Conservation (phyloP, 2,113 vertebrate genomes). For the Tenrec ecaudatus region DNA sequence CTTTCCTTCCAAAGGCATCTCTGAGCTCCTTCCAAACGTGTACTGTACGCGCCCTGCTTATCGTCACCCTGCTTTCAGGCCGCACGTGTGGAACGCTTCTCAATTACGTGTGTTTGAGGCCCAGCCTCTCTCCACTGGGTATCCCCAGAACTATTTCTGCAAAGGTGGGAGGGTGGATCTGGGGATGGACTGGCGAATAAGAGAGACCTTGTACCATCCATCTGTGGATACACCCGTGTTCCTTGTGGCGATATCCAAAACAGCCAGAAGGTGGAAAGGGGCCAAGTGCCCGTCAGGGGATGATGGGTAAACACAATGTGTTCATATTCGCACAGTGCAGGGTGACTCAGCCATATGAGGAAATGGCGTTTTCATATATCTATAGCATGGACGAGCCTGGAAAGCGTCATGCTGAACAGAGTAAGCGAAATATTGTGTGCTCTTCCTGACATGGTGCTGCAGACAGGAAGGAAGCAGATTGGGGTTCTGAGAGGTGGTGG, state of each 20-base stretch:
- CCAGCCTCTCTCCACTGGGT: neutral
- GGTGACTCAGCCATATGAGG: neutral
- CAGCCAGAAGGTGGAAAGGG: neutral
- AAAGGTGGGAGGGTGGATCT: neutral
- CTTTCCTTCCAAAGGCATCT: neutral
- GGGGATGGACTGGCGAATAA: neutral
- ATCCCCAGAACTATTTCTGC: conserved; percentile 10
- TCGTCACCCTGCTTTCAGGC: neutral
- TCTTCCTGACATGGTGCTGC: neutral
- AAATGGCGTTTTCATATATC: neutral
- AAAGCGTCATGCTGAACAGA: neutral
- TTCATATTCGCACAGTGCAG: too few relatives aligned
- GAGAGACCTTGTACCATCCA: neutral
- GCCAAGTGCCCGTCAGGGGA: neutral
- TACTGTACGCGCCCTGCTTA: conserved; percentile 1
- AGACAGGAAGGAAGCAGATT: neutral
- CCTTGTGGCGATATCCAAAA: neutral
- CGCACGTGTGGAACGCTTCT: neutral
- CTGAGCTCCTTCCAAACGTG: conserved; percentile 27
- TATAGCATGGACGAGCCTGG: neutral
- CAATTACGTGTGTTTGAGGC: conserved; percentile 7
- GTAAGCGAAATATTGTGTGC: neutral
- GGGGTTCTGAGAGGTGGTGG: neutral
- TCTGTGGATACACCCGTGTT: neutral
- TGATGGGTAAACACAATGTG: neutral